phyloP scores from a whole-genome alignment of 1,140 invertebrate species.

The Sinella curviseta region DNA sequence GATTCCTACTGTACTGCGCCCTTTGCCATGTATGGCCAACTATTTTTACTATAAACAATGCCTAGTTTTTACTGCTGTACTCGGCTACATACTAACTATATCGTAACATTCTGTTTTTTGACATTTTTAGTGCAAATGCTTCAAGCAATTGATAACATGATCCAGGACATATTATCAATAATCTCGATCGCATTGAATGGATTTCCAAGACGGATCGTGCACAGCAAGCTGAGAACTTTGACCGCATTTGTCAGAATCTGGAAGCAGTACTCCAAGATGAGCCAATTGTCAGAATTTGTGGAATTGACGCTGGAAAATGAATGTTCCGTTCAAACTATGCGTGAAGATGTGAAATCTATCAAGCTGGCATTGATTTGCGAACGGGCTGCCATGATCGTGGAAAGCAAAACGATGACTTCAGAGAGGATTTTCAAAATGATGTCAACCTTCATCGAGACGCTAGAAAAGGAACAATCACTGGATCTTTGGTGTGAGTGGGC shows the following conservation, averaged over 20 bases:
- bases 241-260: background rate
- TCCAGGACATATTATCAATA: background rate
- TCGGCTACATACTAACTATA: too few species aligned
- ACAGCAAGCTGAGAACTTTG: background rate
- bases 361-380: background rate
- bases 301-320: slow-evolving; percentile 12
- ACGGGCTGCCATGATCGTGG: background rate
- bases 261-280: slow-evolving; percentile 18
- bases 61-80: background rate
- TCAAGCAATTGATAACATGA: slow-evolving; percentile 12
- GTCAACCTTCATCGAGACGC: background rate
- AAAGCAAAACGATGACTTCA: slow-evolving; percentile 15
- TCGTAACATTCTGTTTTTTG: too few species aligned
- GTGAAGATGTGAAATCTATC: background rate
- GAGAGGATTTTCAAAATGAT: background rate
- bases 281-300: slow-evolving; percentile 11
- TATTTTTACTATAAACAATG: background rate
- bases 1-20: background rate
- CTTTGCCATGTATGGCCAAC: background rate
- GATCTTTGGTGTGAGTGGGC: slow-evolving; percentile 18
- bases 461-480: background rate
- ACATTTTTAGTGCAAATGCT: slow-evolving; percentile 13
- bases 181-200: background rate
- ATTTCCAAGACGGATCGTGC: background rate
- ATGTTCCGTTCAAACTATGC: background rate